phyloP scores from a whole-genome alignment of 2,113 vertebrate genomes.

The Ptilonorhynchus violaceus region DNA sequence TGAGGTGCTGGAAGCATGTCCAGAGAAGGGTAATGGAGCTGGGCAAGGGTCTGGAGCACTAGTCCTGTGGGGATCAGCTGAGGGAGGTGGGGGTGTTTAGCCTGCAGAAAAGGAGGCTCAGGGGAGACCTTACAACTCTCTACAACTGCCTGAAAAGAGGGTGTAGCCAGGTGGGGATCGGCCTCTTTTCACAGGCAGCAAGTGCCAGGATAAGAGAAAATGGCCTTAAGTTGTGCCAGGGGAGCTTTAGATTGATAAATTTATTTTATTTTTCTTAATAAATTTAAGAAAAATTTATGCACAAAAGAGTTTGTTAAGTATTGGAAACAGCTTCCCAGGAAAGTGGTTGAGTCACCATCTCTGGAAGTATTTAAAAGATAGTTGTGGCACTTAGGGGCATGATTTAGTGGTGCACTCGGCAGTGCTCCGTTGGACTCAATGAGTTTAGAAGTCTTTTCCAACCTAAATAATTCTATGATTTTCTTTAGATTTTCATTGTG shows the following conservation, averaged over 20 bases:
- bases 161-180: rapidly evolving
- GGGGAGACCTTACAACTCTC: rapidly evolving
- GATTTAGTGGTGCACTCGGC: neutral
- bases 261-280: no score
- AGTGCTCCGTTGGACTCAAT: neutral
- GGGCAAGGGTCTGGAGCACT: neutral
- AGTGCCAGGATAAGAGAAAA: neutral
- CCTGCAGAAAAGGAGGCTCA: neutral
- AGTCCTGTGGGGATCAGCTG: rapidly evolving
- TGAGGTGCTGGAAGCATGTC: rapidly evolving
- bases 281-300: neutral
- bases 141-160: neutral
- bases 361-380: neutral
- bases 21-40: rapidly evolving
- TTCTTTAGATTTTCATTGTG: neutral
- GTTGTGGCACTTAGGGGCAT: rapidly evolving
- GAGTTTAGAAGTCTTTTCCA: neutral
- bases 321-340: neutral
- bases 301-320: neutral
- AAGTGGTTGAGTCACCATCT: neutral
- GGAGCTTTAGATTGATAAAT: neutral
- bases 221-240: neutral
- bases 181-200: neutral
- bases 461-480: neutral
- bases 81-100: neutral